Evolutionary conservation across 1,140 invertebrate species (phyloP).

Genomic region (Drosophila orosa): DNA sequence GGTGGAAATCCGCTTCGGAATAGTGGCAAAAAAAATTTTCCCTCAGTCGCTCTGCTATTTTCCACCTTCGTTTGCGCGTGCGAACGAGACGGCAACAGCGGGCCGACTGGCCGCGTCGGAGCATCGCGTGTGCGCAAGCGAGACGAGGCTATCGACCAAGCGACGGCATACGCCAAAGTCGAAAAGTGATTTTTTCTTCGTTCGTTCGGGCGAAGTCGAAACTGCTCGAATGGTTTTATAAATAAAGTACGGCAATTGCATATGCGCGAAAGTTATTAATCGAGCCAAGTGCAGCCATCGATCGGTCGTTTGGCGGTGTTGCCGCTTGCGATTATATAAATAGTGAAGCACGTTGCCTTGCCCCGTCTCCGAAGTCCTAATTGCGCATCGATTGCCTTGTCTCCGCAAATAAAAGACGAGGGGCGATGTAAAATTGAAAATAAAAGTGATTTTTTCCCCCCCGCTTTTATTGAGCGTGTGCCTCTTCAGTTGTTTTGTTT

Average conservation of each 20-base stretch:
- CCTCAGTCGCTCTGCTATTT: slow-evolving; percentile 64
- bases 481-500: slow-evolving; percentile 16
- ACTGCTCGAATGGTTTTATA: slow-evolving; percentile 77
- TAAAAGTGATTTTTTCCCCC: slow-evolving; percentile 26
- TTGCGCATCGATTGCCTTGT: slow-evolving; percentile 72
- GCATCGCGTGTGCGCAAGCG: slow-evolving; percentile 39
- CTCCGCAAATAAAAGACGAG: slow-evolving; percentile 23
- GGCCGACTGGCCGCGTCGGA: slow-evolving; percentile 27
- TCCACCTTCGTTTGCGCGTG: slow-evolving; percentile 58
- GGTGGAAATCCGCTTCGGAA: slow-evolving; percentile 55
- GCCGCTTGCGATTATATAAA: slow-evolving; percentile 71
- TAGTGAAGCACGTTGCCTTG: slow-evolving; percentile 58
- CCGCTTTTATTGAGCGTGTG: slow-evolving; percentile 10
- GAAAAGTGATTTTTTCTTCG: slow-evolving; percentile 80
- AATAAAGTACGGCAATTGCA: slow-evolving; percentile 61
- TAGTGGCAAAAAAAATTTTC: slow-evolving; percentile 69
- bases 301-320: slow-evolving; percentile 31
- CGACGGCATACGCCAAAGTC: slow-evolving; percentile 55
- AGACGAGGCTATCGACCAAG: slow-evolving; percentile 51
- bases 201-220: slow-evolving; percentile 82
- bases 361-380: slow-evolving; percentile 52
- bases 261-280: slow-evolving; percentile 38
- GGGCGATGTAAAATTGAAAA: slow-evolving; percentile 15
- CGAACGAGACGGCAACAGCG: slow-evolving; percentile 19
- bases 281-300: slow-evolving; percentile 27